Base-by-base conservation (phyloP, 2,797 vertebrate species). In the Acanthurus lineatus region DNA sequence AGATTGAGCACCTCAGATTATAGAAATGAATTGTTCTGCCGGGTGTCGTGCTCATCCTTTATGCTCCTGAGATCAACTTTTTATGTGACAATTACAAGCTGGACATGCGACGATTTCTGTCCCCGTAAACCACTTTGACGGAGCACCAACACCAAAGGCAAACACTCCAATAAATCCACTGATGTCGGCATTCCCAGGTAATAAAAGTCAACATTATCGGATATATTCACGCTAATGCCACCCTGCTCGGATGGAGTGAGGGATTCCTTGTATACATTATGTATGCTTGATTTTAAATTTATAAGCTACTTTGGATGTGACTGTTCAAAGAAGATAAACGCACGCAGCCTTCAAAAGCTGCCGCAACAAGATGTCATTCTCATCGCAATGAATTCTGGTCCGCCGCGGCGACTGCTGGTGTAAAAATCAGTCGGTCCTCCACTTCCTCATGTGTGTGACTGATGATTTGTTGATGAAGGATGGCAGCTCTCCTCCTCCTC, bases 271-370 rank as follows among this genome's bases (percentile, higher is more conserved):
- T 64, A 61, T 81, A 63, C 57, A 73, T 81, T 57, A 81, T 79
- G 14, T 47, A 73, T 61, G 49, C 16, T 45, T 59, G 52, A 71
- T 83, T 84, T 87, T 52, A 76, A 74, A 88, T 86, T 77, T 63
- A 85, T 79, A 77, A 83, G 81, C 57, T 57, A 25, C 47, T 57
- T 57, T 84, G 63, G 67, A 76, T 52, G 81, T 48, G 69, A 42
- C 51, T 82, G 69, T 58, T 79, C 73, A 72, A 64, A 77, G 69
- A 19, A 73, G 63, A 83, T 75, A 79, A 87, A 85, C 71, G 80
- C 56, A 53, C 0, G 2, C 49, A 22, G 64, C 58, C 69, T 68
- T 77, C 69, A 82, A 78, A 28, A 82, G 45, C 76, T 64, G 42
- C 3, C 53, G 60, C 80, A 77, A 45, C 63, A 60, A 35, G 5